Base-by-base conservation (phyloP, 2,888 invertebrate genomes). In the Nemoura dubitans region DNA sequence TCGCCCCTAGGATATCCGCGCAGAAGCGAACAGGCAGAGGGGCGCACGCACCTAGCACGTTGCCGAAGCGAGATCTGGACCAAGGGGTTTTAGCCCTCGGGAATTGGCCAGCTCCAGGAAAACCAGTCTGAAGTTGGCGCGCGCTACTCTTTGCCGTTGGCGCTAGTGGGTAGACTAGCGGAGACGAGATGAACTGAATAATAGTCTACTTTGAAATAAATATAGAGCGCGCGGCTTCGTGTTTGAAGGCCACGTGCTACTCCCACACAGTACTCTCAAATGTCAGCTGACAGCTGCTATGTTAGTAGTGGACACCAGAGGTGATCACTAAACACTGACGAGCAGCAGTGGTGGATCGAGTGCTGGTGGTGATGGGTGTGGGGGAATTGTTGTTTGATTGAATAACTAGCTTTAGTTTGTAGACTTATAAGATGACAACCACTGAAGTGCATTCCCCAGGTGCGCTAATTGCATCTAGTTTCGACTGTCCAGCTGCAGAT, bases 21-120 rank as follows among this genome's bases (percentile, higher is more conserved):
- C 87, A 87, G 87, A 87, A 86, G 77, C 86, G 80, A 86, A 76
- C 82, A n/a, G 25, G 77, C 82, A 28, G 29, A 27, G 84, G 85
- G 80, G 87, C 87, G 87, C 87, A 87, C 87, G 87, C 87, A 87
- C 87, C 87, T 81, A 43, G 36, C 36, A 81, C 21, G 78, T n/a
- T 78, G 29, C 25, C 27, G 29, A 21, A 81, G 81, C n/a, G 21
- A 81, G 81, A 30, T 76, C 83, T 30, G 83, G 83, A 83, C 83
- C 42, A 42, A 42, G 83, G 83, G 83, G 78, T 26, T 78, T 78
- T 14, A n/a, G 16, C 81, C 81, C 81, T 5, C 27, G 81, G 81
- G 81, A 81, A 81, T 81, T n/a, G n/a, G n/a, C 28, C 36, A 6
- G 59, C 59, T 59, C 1, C 6, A 59, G 21, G 59, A 78, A 78